These are phyloP conservation scores for Leptopilina syphax DNA, from an alignment of 2,888 invertebrate species.

Conservation along the genomic window DNA sequence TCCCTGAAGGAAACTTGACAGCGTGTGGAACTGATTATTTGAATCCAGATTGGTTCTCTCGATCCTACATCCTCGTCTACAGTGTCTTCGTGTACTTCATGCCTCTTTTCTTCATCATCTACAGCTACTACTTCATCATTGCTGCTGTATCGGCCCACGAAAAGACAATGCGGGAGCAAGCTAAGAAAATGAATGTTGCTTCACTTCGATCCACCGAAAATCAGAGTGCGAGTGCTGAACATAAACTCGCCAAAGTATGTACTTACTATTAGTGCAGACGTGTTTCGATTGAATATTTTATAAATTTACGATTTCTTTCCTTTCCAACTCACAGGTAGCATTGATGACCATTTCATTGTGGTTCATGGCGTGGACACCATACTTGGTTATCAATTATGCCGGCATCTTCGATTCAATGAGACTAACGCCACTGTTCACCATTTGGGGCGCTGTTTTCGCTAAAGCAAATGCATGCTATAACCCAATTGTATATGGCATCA, in stretches of 20 bases:
- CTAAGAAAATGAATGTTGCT: constrained; percentile 95
- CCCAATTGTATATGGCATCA: constrained; percentile 94
- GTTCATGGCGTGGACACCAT: constrained; percentile 96
- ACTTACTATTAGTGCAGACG: background rate
- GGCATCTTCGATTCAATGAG: constrained; percentile 87
- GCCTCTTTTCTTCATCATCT: constrained; percentile 88
- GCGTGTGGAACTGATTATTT: constrained; percentile 95
- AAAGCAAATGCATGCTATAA: constrained; percentile 95
- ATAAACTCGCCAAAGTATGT: constrained; percentile 88
- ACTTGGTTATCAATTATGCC: constrained; percentile 88
- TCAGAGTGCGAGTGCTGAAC: constrained; percentile 88
- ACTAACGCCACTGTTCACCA: constrained; percentile 88
- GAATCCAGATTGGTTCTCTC: constrained; percentile 85
- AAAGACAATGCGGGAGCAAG: constrained; percentile 91
- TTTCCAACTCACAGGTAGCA: constrained; percentile 81
- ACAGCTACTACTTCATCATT: constrained; percentile 90
- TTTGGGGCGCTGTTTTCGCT: constrained; percentile 94
- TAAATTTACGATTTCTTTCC: background rate
- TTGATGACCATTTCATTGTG: constrained; percentile 93
- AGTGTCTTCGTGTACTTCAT: constrained; percentile 87
- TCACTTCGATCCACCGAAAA: constrained; percentile 87
- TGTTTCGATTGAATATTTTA: no score
- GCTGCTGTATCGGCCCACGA: constrained; percentile 91
- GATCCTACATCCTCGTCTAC: constrained; percentile 89
- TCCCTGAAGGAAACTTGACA: constrained; percentile 96